A percentile compares a stretch with the other conserved stretches of the same genome.
Conservation (phyloP, 2,797 vertebrate genomes). For the Notolepis coatsorum region DNA sequence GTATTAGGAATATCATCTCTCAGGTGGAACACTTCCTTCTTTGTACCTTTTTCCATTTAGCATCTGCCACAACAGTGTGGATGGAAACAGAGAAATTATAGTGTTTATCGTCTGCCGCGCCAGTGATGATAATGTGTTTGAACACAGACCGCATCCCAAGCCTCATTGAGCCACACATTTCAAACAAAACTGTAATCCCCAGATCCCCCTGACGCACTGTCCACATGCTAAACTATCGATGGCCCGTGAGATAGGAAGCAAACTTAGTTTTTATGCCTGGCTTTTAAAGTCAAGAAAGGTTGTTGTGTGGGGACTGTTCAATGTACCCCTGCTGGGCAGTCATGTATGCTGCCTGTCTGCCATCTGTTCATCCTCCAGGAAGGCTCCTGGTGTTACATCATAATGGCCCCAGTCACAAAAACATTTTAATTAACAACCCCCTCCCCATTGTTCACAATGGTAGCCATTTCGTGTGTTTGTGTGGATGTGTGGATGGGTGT, state of each 20-base stretch:
- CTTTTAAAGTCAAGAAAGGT: no score
- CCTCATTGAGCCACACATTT: constrained; percentile 39
- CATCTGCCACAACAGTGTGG: not conserved
- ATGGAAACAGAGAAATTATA: constrained; percentile 38
- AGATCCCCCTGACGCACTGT: constrained; percentile 9
- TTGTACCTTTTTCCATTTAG: constrained; percentile 11
- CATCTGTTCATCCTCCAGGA: no score
- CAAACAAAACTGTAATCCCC: constrained; percentile 11
- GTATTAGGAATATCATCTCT: constrained; percentile 22
- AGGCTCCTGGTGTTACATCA: no score
- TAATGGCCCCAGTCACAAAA: no score
- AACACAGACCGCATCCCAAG: constrained; percentile 14
- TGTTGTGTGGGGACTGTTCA: no score
- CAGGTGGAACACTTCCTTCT: constrained; percentile 19
- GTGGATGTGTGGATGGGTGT: no score
- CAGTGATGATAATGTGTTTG: constrained; percentile 22
- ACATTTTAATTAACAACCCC: no score
- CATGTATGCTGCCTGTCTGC: no score
- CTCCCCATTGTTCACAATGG: no score
- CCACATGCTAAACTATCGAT: constrained; percentile 1
- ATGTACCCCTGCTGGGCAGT: no score
- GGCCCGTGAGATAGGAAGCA: not conserved
- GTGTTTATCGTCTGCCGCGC: constrained; percentile 25
- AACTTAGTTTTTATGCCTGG: no score
- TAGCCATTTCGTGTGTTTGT: no score